phyloP scores from a whole-genome alignment of 2,113 vertebrate genomes.

The Cyphomyrus plagiostoma region DNA sequence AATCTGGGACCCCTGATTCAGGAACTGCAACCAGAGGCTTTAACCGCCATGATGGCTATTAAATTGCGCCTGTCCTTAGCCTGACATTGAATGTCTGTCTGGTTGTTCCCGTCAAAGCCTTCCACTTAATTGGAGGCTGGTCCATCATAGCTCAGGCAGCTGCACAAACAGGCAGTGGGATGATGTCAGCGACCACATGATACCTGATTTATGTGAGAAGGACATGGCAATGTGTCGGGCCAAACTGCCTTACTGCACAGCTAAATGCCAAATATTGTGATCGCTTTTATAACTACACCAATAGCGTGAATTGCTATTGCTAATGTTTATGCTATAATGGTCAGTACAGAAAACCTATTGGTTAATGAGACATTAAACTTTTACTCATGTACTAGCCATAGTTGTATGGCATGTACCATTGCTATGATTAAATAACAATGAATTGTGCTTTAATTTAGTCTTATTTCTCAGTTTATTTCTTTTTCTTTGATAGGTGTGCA shows the following conservation, averaged over 20 bases:
- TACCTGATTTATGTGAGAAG: slow-evolving; percentile 18
- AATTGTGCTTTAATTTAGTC: neutral
- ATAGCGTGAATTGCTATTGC: neutral
- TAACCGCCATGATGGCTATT: neutral
- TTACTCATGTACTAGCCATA: neutral
- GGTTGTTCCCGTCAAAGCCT: slow-evolving; percentile 18
- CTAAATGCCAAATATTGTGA: neutral
- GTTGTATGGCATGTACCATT: neutral
- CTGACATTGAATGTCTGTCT: slow-evolving; percentile 18
- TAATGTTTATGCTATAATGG: neutral
- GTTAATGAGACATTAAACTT: neutral
- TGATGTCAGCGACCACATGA: neutral
- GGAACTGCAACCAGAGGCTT: neutral
- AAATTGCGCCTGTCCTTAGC: neutral
- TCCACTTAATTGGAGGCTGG: slow-evolving; percentile 25
- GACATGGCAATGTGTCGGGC: neutral
- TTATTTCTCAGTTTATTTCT: slow-evolving; percentile 19
- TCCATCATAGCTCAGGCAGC: neutral
- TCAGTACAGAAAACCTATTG: neutral
- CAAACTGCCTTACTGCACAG: neutral
- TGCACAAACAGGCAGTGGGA: slow-evolving; percentile 1
- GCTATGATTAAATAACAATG: neutral
- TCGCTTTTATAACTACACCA: neutral
- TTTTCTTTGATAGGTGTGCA: slow-evolving; percentile 72
- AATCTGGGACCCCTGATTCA: neutral